Conservation (phyloP, 2,888 invertebrate genomes). For the Sipha maydis region DNA sequence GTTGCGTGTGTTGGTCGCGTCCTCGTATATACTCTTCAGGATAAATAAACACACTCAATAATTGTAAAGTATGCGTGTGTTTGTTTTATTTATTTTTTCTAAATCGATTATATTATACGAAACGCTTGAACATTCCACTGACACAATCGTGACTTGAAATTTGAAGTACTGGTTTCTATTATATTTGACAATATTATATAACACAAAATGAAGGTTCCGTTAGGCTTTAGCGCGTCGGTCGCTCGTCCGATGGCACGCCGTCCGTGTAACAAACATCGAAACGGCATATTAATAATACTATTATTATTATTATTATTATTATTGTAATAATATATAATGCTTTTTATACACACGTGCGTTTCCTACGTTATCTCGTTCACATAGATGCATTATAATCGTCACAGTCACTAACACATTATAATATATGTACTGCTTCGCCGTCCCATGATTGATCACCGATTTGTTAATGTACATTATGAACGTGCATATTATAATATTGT, state of each 20-base stretch:
- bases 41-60: constrained; percentile 15
- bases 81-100: constrained; percentile 44
- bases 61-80: background rate
- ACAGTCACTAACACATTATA: too few relatives aligned
- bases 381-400: background rate
- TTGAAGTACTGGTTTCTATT: constrained; percentile 32
- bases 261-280: too few relatives aligned
- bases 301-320: too few relatives aligned
- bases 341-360: background rate
- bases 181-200: constrained; percentile 51
- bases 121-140: constrained; percentile 38
- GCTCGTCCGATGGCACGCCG: too few relatives aligned
- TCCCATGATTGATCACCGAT: background rate
- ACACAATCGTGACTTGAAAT: constrained; percentile 55
- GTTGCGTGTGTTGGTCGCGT: background rate
- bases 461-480: background rate
- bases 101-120: constrained; percentile 29
- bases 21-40: background rate
- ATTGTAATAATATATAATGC: too few relatives aligned
- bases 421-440: background rate
- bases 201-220: background rate
- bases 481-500: background rate
- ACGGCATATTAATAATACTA: too few relatives aligned
- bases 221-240: background rate
- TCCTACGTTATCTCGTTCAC: background rate